Evolutionary conservation across 2,113 vertebrate genomes (phyloP), one percentile per base, ranked within the genome.

Genomic region (Cinclus cinclus): DNA sequence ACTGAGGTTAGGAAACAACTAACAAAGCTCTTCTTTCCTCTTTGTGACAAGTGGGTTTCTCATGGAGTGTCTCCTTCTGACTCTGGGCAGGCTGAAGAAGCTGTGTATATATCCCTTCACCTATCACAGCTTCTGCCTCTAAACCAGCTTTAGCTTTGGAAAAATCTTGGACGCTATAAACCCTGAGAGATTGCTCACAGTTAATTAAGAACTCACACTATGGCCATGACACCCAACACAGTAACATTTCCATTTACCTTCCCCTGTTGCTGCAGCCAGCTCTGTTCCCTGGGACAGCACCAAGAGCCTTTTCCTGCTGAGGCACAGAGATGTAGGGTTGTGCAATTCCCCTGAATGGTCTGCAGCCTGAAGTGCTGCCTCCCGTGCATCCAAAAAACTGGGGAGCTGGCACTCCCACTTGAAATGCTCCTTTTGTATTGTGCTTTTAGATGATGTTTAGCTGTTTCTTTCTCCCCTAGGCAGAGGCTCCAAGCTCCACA

Each of bases 51-150:
- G 0, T 23, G 15, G 4, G 21, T 73, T 87, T 86, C 55, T 56
- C 17, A 17, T 20, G 59, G 28, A 47, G 33, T 13, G 24, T 85
- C 49, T 86, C 37, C n/a, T 84, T 20, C 64, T 18, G 37, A 49
- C n/a, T 33, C 35, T 3, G 28, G 22, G 7, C 75, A 90, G 55
- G 53, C 62, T 76, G 49, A 47, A 74, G 53, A 33, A 71, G 79
- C 65, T 28, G 13, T 3, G 4, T n/a, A 12, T 16, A 0, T 24
- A 42, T 20, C 4, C 1, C 33, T 78, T 70, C 47, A 28, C 11
- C 13, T 50, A 12, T 33, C 20, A 13, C 42, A 70, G 28, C 55
- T 89, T 65, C 49, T 35, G 39, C 60, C 47, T 89, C 44, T 76
- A 11, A 64, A 27, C 16, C 35, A 31, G 47, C 31, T 64, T 14